phyloP scores from a whole-genome alignment of 2,888 invertebrate species.

The Latrodectus elegans region DNA sequence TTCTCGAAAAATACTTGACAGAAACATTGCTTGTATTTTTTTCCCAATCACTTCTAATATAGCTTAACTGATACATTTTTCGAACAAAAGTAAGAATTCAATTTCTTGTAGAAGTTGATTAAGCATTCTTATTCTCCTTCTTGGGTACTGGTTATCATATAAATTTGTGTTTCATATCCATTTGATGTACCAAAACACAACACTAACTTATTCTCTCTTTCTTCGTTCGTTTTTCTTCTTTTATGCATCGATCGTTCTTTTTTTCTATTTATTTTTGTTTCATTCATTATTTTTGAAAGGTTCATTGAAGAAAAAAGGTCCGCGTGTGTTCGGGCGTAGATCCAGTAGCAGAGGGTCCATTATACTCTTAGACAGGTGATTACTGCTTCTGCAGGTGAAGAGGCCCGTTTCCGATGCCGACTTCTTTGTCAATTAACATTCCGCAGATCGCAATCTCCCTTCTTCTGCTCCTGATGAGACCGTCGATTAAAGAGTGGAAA shows the following conservation, averaged over 20 bases:
- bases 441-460: slow-evolving; percentile 55
- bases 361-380: slow-evolving; percentile 66
- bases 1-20: too few species aligned
- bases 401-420: slow-evolving; percentile 55
- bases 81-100: too few species aligned
- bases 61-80: too few species aligned
- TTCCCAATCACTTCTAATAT: too few species aligned
- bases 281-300: slow-evolving; percentile 1
- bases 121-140: too few species aligned
- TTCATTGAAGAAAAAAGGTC: slow-evolving; percentile 12
- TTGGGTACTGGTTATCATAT: too few species aligned
- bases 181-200: background rate
- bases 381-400: slow-evolving; percentile 45
- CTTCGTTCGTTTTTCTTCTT: slow-evolving; percentile 4
- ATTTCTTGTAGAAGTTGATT: too few species aligned
- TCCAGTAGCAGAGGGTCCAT: slow-evolving; percentile 63
- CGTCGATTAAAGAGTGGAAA: slow-evolving; percentile 62
- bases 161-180: background rate
- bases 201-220: background rate
- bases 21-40: too few species aligned
- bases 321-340: slow-evolving; percentile 32
- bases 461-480: slow-evolving; percentile 20
- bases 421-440: slow-evolving; percentile 68
- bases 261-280: background rate
- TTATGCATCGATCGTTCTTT: background rate